Conservation (phyloP, 1,140 invertebrate genomes). For the Nomia melanderi region DNA sequence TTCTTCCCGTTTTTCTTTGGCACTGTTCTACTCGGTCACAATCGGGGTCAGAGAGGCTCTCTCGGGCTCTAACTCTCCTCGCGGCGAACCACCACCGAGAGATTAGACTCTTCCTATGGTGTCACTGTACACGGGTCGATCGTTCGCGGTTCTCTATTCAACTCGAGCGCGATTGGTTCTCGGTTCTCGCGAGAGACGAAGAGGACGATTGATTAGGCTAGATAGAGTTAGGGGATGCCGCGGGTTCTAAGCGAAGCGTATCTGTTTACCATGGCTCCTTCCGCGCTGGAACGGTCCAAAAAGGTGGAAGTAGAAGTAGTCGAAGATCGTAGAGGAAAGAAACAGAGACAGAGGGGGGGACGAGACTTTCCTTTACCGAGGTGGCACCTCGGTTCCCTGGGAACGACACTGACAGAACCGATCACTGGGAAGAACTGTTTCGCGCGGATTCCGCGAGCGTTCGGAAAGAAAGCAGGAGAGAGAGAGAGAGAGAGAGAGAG, state of each 20-base stretch:
- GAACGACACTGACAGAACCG: slow-evolving; percentile 68
- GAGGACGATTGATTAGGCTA: no score
- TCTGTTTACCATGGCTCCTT: slow-evolving; percentile 19
- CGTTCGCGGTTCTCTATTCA: no score
- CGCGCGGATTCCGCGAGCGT: slow-evolving; percentile 30
- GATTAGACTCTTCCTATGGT: no score
- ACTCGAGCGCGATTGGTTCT: no score
- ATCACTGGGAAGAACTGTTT: slow-evolving; percentile 70
- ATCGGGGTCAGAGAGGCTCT: slow-evolving; percentile 44
- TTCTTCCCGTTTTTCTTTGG: slow-evolving; percentile 22
- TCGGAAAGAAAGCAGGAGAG: slow-evolving; percentile 52
- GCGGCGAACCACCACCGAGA: no score
- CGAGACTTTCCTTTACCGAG: slow-evolving; percentile 15
- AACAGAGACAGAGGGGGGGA: slow-evolving; percentile 15
- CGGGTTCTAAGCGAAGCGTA: slow-evolving; percentile 4
- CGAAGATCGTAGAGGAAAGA: slow-evolving; percentile 1
- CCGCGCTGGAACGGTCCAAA: not conserved
- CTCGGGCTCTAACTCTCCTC: no score
- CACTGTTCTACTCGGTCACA: slow-evolving; percentile 13
- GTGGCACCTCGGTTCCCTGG: slow-evolving; percentile 42
- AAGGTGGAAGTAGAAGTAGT: not conserved
- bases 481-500: slow-evolving; percentile 30
- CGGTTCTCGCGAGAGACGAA: no score
- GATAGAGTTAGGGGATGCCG: not conserved
- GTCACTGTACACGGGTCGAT: no score